Evolutionary conservation across 2,113 vertebrate species (phyloP), one percentile per base, ranked within the genome.

Genomic region (Seriola rivoliana): DNA sequence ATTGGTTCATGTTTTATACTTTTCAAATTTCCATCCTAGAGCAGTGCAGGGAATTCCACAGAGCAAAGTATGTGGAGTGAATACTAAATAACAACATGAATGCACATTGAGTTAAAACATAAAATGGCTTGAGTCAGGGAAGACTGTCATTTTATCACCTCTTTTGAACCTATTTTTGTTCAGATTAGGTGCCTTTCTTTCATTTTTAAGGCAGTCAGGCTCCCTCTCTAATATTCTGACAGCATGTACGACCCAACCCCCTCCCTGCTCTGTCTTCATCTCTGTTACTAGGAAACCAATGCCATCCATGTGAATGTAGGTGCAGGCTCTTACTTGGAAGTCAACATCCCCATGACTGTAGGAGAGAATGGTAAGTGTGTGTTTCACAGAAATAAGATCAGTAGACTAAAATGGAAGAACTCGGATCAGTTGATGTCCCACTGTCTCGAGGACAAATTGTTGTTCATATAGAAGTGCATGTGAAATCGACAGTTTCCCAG

Each of bases 261-360:
- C 62, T 12, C 59, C 36, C 9, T 44, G 38, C 64, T 69, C 55
- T 34, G 3, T 71, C 12, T 78, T 83, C 48, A 72, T 81, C 67
- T 40, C 70, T 86, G 78, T 80, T 88, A 65, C 68, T 84, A 99
- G 98, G 98, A 99, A 94, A 99, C 98, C 5, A 99, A 99, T 90
- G 98, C 98, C 85, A 96, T 99, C n/a, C 98, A 99, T 94, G 98
- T 99, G 75, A 99, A 99, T 44, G 98, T 99, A 66, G 98, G 98
- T 69, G 98, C 98, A 64, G 98, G 98, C 78, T 99, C 98, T n/a
- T 99, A 99, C 91, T 95, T 99, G 94, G 98, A 99, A 95, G 96
- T 99, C 89, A 99, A 99, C 93, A 99, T 99, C 93, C 98, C 98
- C 52, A 97, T 98, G 97, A 98, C 96, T 75, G 97, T 99, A 21